Percentiles rank a stretch among this genome's conserved stretches.
These are phyloP conservation scores for Drosophila cognata DNA, from an alignment of 2,888 invertebrate species.

Conservation along the genomic window DNA sequence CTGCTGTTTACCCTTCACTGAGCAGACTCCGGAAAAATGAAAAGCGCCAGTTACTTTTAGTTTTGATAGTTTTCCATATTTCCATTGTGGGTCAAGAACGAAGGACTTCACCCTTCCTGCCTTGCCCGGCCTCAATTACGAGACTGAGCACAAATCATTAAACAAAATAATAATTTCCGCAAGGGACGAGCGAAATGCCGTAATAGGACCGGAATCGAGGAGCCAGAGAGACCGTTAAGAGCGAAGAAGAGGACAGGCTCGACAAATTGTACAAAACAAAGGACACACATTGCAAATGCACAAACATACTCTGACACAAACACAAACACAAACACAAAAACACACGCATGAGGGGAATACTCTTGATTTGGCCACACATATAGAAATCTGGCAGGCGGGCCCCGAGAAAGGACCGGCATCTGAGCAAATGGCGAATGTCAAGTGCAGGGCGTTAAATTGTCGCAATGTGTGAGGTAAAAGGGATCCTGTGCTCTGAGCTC, in stretches of 20 bases:
- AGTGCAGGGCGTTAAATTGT: constrained; percentile 77
- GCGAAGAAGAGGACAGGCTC: constrained; percentile 24
- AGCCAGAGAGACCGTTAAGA: constrained; percentile 25
- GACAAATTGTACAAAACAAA: constrained; percentile 65
- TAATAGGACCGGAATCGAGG: constrained; percentile 53
- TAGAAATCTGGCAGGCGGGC: constrained; percentile 38
- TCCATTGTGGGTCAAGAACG: constrained; percentile 69
- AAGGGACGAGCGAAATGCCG: constrained; percentile 54
- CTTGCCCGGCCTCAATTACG: constrained; percentile 67
- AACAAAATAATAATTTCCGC: constrained; percentile 82
- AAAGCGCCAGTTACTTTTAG: constrained; percentile 40
- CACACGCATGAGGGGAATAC: constrained; percentile 7
- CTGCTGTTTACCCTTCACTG: constrained; percentile 53
- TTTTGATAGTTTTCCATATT: constrained; percentile 68
- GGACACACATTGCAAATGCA: constrained; percentile 40
- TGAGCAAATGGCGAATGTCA: constrained; percentile 71
- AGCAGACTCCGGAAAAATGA: constrained; percentile 24
- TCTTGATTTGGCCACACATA: constrained; percentile 20
- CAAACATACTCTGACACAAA: constrained; percentile 2
- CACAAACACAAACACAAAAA: constrained; percentile 9
- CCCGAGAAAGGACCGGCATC: constrained; percentile 38
- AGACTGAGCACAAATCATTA: constrained; percentile 81
- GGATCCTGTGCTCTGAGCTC: constrained; percentile 5
- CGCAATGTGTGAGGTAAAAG: constrained; percentile 50
- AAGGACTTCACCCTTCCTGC: constrained; percentile 16